Evolutionary conservation across 2,888 invertebrate species (phyloP), one percentile per base, ranked within the genome.

Genomic region (Dicyrtomina minuta): DNA sequence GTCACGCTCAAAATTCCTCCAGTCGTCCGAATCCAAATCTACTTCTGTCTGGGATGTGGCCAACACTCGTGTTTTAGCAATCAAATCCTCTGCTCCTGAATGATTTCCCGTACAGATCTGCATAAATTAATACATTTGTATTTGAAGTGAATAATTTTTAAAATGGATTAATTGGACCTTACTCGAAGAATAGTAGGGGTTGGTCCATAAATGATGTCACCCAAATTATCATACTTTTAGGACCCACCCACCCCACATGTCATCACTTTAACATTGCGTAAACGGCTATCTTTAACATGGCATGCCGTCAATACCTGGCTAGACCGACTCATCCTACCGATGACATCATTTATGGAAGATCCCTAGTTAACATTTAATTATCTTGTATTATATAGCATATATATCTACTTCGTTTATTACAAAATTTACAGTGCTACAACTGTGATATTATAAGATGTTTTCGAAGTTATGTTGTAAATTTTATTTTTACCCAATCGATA

Each of bases 401-500:
- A n/a, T n/a, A n/a, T n/a, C n/a, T n/a, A n/a, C n/a, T n/a, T n/a
- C n/a, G n/a, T n/a, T n/a, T n/a, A n/a, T n/a, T n/a, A n/a, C n/a
- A n/a, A 15, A 49, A 12, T 49, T 49, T 59, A 8, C 17, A 51
- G 20, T 51, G 17, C 10, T 10, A n/a, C 12, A 26, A 56, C 26
- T 12, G 17, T 22, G 26, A 51, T n/a, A n/a, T n/a, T n/a, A n/a
- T n/a, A n/a, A n/a, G n/a, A n/a, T n/a, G n/a, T n/a, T n/a, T n/a
- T n/a, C n/a, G n/a, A n/a, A n/a, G n/a, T n/a, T n/a, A n/a, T n/a
- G n/a, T n/a, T n/a, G n/a, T n/a, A n/a, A n/a, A n/a, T 6, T 13
- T 69, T 70, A 75, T 74, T n/a, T n/a, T n/a, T n/a, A n/a, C n/a
- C 73, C 73, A 76, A 49, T 70, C 72, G 44, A 72, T 68, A 3